Evolutionary conservation across 1,140 invertebrate genomes (phyloP).

Genomic region (Pseudomyrmex dendroicus): DNA sequence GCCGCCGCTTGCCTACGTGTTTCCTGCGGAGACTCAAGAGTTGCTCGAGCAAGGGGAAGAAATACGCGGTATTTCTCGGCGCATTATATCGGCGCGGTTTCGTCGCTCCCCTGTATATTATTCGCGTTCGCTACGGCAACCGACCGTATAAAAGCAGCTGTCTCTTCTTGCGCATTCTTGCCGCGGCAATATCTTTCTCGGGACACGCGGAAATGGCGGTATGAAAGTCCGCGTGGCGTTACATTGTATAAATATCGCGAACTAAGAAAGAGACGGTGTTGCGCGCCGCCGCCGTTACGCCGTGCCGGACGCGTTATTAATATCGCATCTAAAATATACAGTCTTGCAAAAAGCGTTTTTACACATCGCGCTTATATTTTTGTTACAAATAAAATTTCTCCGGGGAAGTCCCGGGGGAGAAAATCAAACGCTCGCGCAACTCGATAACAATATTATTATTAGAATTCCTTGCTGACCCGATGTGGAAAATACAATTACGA

Average conservation of each 20-base stretch:
- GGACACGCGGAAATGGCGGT: conserved; percentile 23
- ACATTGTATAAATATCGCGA: conserved; percentile 26
- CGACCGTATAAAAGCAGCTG: conserved; percentile 53
- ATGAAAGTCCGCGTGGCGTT: conserved; percentile 41
- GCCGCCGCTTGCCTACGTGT: conserved; percentile 33
- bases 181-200: conserved; percentile 47
- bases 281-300: background rate
- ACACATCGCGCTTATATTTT: background rate
- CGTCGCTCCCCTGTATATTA: conserved; percentile 44
- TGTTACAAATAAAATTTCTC: background rate
- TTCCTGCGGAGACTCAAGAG: conserved; percentile 36
- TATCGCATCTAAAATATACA: background rate
- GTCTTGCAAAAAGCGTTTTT: background rate
- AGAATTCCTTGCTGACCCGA: background rate
- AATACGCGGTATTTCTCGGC: conserved; percentile 35
- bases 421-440: background rate
- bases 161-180: conserved; percentile 51
- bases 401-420: background rate
- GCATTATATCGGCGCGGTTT: conserved; percentile 53
- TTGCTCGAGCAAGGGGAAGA: background rate
- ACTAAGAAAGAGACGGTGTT: conserved; percentile 2
- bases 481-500: conserved; percentile 1
- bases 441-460: background rate
- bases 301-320: conserved; percentile 21
- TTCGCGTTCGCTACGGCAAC: conserved; percentile 34